Evolutionary conservation across 2,797 vertebrate genomes (phyloP).

Genomic region (Picus viridis): DNA sequence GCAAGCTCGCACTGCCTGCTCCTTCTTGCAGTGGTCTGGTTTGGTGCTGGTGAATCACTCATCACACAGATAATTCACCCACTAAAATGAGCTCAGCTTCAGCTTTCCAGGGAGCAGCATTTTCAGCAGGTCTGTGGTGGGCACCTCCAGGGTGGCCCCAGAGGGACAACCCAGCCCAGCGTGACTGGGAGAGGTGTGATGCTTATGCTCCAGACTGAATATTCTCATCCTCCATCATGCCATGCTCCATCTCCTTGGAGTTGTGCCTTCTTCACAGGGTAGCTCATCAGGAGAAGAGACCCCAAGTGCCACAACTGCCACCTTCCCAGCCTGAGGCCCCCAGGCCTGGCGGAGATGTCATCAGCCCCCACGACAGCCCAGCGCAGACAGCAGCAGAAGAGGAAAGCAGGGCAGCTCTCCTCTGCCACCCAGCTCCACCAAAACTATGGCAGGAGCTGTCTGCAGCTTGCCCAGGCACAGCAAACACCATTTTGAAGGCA

Average conservation of each 20-base stretch:
- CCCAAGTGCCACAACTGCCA: accelerated
- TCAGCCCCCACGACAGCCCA: not conserved
- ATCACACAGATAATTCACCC: slow-evolving; percentile 17
- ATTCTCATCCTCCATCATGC: not conserved
- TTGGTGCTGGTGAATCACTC: slow-evolving; percentile 28
- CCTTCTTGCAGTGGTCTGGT: not conserved
- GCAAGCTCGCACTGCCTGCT: too few relatives aligned
- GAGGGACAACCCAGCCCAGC: accelerated
- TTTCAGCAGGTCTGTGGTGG: not conserved
- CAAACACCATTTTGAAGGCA: slow-evolving; percentile 8
- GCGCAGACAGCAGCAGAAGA: not conserved
- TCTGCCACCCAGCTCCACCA: not conserved
- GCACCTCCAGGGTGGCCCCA: accelerated
- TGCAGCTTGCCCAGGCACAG: not conserved
- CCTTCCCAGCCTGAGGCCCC: not conserved
- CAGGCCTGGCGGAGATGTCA: not conserved
- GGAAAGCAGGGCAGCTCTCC: not conserved
- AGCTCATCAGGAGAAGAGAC: not conserved
- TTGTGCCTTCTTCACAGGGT: accelerated
- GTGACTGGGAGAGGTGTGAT: not conserved
- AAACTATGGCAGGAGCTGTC: not conserved
- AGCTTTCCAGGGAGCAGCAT: not conserved
- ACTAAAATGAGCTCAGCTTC: slow-evolving; percentile 3
- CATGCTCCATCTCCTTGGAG: not conserved
- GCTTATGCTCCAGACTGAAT: accelerated